Percentiles rank a stretch among this genome's conserved stretches.
phyloP scores from a whole-genome alignment of 2,797 vertebrate genomes.

The Falco rusticolus region DNA sequence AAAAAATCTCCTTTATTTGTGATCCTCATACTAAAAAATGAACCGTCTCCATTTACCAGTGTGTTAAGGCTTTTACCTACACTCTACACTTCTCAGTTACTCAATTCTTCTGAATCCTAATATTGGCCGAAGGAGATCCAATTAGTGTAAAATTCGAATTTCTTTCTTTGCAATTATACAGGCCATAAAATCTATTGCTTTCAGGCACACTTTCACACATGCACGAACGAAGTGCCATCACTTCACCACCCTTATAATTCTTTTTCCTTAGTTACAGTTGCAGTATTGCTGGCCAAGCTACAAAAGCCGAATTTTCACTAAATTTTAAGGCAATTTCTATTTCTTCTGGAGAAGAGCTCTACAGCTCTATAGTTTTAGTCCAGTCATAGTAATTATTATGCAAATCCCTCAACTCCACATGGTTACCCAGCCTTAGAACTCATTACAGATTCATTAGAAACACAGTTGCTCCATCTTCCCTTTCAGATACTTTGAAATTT shows the following conservation, averaged over 20 bases:
- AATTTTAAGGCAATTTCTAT: not conserved
- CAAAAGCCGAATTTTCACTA: not conserved
- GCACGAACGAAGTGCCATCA: not conserved
- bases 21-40: not conserved
- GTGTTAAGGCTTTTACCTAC: not conserved
- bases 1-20: not conserved
- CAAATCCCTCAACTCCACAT: conserved; percentile 31
- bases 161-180: not conserved
- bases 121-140: not conserved
- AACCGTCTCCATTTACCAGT: not conserved
- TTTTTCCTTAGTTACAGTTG: not conserved
- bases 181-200: not conserved
- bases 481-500: conserved; percentile 38
- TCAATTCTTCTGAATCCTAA: not conserved
- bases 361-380: not conserved
- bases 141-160: not conserved
- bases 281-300: not conserved
- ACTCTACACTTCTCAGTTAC: not conserved
- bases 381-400: conserved; percentile 42
- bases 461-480: conserved; percentile 42
- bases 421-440: conserved; percentile 46
- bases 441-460: conserved; percentile 67
- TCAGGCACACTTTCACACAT: not conserved
- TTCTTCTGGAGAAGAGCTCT: not conserved
- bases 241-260: not conserved